phyloP scores from a whole-genome alignment of 2,797 vertebrate species.

The Notoglanidium macrostoma region DNA sequence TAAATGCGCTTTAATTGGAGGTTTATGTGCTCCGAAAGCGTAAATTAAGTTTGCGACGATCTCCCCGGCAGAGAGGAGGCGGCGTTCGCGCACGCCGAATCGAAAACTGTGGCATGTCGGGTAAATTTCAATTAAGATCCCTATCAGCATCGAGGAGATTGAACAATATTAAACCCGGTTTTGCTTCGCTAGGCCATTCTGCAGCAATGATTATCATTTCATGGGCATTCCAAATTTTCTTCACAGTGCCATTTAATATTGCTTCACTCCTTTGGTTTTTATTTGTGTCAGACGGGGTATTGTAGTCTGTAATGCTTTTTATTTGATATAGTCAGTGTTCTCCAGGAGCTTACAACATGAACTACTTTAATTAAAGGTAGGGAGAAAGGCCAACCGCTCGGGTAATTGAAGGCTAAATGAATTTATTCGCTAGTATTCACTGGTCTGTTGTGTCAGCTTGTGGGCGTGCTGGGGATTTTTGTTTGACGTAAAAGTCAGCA shows the following conservation, averaged over 20 bases:
- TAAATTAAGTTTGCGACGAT: constrained; percentile 43
- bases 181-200: constrained; percentile 25
- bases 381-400: constrained; percentile 61
- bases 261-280: constrained; percentile 50
- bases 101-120: constrained; percentile 45
- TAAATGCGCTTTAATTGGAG: constrained; percentile 32
- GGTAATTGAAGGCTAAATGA: constrained; percentile 74
- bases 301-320: constrained; percentile 64
- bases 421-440: constrained; percentile 70
- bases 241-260: constrained; percentile 57
- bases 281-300: constrained; percentile 66
- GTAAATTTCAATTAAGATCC: constrained; percentile 56
- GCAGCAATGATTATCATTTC: constrained; percentile 65
- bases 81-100: not conserved
- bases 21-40: constrained; percentile 34
- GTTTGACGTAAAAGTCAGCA: constrained; percentile 66
- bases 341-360: constrained; percentile 55
- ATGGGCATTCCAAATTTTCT: constrained; percentile 64
- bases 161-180: constrained; percentile 43
- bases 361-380: constrained; percentile 73
- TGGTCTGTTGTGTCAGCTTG: constrained; percentile 68
- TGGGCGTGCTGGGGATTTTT: constrained; percentile 68
- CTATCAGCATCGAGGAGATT: constrained; percentile 27
- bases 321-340: constrained; percentile 68
- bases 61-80: not conserved